Evolutionary conservation across 2,888 invertebrate species (phyloP).

Genomic region (Autographa gamma): DNA sequence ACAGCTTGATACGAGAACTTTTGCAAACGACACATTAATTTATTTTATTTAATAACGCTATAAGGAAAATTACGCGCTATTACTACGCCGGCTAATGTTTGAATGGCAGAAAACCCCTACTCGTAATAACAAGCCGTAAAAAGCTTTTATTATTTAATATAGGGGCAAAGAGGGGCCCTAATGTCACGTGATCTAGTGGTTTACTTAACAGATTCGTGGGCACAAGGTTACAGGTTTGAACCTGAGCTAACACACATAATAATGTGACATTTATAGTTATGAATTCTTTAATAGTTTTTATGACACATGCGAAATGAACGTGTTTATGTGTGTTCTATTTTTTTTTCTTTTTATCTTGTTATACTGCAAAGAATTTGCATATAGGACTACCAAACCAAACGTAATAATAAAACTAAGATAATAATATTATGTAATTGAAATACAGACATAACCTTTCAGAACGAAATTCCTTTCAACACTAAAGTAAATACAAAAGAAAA

Average conservation of each 20-base stretch:
- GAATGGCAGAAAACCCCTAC: slow-evolving; percentile 16
- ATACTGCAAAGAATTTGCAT: too few species aligned
- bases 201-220: slow-evolving; percentile 1
- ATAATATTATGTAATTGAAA: not conserved
- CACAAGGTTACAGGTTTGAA: not conserved
- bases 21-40: slow-evolving; percentile 54
- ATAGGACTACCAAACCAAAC: not conserved
- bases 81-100: slow-evolving; percentile 39
- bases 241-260: not conserved
- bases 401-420: too few species aligned
- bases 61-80: slow-evolving; percentile 50
- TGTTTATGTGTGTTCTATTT: too few species aligned
- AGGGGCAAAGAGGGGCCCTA: slow-evolving; percentile 4
- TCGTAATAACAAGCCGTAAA: slow-evolving; percentile 4
- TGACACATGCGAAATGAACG: too few species aligned
- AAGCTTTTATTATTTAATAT: slow-evolving; percentile 4
- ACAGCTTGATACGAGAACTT: slow-evolving; percentile 31
- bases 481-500: not conserved
- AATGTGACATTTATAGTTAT: not conserved
- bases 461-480: not conserved
- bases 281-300: too few species aligned
- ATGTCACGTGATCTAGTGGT: not conserved
- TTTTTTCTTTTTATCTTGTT: too few species aligned
- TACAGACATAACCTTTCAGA: too few species aligned
- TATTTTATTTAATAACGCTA: slow-evolving; percentile 49